Base-by-base conservation (phyloP, 1,140 invertebrate species). In the Aphelinus atriplicis region DNA sequence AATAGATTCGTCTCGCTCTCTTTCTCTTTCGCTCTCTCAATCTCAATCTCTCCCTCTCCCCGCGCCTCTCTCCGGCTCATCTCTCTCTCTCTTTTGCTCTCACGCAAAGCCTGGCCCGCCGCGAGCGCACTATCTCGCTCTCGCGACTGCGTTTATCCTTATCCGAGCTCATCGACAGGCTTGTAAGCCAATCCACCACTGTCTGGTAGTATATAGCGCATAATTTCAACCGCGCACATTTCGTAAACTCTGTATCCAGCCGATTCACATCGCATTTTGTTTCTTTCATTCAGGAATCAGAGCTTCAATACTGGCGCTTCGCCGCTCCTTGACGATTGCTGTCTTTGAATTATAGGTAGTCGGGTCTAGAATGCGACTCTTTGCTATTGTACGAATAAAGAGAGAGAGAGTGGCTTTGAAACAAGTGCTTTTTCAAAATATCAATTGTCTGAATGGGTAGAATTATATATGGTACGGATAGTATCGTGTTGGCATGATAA, bases 1-100 rank as follows among this genome's bases (percentile, higher is more conserved):
- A 88, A 88, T 88, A 85, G 84, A 87, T 87, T 86, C 83, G 83
- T 88, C 85, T 84, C 81, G 26, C 26, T 26, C 26, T 26, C 26
- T 26, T 26, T 26, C 26, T 26, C 26, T 26, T 26, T 26, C 26
- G 26, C 26, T 26, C 26, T 26, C 26, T 26, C 26, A 26, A 26
- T 26, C 26, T 26, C 26, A 26, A 26, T 26, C 26, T 26, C 26
- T 26, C 26, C 26, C 26, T 26, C 26, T 26, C 26, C 26, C 26
- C 26, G 26, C 26, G 26, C 26, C 26, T 26, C 26, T 26, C 26
- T 26, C 26, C 0, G 26, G 26, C 26, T 26, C 26, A 26, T 26
- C 26, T 26, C 26, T 26, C 26, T 26, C 26, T 26, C 26, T 26
- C 26, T 26, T 26, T 26, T 26, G 26, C 26, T 26, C 70, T 77